Conservation (phyloP, 2,113 vertebrate species). For the Edolisoma coerulescens region DNA sequence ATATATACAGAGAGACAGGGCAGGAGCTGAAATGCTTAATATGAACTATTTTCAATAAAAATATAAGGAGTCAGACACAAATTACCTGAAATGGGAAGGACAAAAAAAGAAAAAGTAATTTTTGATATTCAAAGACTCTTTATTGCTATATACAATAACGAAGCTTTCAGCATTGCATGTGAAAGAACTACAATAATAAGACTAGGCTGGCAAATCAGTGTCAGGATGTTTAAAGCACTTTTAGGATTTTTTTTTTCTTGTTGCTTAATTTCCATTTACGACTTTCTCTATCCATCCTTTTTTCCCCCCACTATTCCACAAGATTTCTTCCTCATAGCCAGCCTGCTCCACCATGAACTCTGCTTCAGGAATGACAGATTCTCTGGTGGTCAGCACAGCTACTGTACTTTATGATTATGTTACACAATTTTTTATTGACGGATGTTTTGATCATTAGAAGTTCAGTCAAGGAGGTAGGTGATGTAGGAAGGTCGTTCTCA, state of each 20-base stretch:
- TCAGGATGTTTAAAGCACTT: not conserved
- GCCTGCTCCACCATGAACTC: not conserved
- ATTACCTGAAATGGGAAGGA: not conserved
- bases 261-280: not conserved
- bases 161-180: not conserved
- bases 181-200: not conserved
- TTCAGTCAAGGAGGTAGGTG: not conserved
- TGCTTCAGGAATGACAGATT: not conserved
- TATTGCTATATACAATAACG: not conserved
- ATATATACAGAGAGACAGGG: not conserved
- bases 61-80: not conserved
- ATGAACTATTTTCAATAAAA: not conserved
- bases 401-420: not conserved
- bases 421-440: not conserved
- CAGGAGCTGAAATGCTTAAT: not conserved
- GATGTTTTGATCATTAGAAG: not conserved
- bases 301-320: rapidly evolving
- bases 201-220: not conserved
- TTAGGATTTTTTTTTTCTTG: not conserved
- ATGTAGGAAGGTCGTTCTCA: not conserved
- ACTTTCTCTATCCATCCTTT: not conserved
- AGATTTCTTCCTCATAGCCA: not conserved
- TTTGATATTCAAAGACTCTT: not conserved
- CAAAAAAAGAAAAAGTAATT: not conserved
- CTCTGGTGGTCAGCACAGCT: not conserved